Conservation (phyloP, 2,888 invertebrate genomes). For the Tetrapedia diversipes region DNA sequence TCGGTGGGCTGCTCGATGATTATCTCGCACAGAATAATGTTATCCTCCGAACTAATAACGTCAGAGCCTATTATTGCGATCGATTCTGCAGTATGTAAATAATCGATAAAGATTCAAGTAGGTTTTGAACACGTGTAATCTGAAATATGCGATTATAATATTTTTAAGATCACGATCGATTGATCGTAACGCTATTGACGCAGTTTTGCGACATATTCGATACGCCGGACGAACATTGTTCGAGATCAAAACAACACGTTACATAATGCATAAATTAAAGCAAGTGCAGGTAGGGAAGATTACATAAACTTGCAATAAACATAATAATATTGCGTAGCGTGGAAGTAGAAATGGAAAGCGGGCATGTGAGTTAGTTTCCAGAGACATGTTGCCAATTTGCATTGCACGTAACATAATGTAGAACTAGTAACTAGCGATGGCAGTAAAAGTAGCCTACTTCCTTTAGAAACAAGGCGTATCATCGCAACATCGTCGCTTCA, state of each 20-base stretch:
- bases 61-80: too few relatives aligned
- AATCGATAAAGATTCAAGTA: neutral
- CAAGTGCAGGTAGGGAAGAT: constrained; percentile 1
- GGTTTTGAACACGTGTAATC: too few relatives aligned
- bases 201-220: neutral
- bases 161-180: neutral
- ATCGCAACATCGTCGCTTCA: too few relatives aligned
- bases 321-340: neutral
- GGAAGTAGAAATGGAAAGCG: constrained; percentile 4
- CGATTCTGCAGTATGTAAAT: too few relatives aligned
- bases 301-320: constrained; percentile 26
- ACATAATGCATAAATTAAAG: constrained; percentile 2
- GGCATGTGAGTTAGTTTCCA: neutral
- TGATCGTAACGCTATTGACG: neutral
- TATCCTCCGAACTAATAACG: too few relatives aligned
- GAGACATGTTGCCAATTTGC: neutral
- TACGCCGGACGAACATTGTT: neutral
- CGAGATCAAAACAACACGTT: constrained; percentile 12
- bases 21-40: neutral
- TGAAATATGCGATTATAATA: neutral
- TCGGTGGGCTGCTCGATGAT: neutral
- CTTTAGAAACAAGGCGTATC: neutral
- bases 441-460: neutral
- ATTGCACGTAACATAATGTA: neutral
- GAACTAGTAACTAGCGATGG: neutral